A percentile compares a stretch with the other conserved stretches of the same genome.
These are phyloP conservation scores for Petrosia ficiformis DNA, from an alignment of 37 sponge, comb jelly and placozoan genomes.

Conservation along the genomic window DNA sequence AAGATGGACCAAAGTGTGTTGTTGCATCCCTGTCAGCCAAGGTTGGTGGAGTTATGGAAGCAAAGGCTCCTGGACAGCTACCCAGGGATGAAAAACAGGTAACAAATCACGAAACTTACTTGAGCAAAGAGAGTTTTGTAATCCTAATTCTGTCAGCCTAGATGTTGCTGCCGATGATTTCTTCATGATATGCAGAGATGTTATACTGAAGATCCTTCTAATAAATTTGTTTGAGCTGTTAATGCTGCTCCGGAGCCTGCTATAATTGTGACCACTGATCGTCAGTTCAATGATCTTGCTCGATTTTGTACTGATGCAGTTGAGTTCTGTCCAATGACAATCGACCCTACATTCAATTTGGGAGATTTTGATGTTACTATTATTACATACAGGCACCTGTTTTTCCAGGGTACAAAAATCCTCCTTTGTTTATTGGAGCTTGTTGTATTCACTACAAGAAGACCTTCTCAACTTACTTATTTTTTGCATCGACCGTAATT, in stretches of 20 bases:
- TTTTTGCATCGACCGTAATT: constrained; percentile 59
- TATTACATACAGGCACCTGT: constrained; percentile 43
- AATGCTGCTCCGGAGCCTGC: constrained; percentile 57
- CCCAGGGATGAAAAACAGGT: constrained; percentile 54
- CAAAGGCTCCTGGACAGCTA: constrained; percentile 42
- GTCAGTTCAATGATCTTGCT: constrained; percentile 36
- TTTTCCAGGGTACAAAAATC: constrained; percentile 21
- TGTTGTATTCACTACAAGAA: constrained; percentile 20
- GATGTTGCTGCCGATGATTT: constrained; percentile 17
- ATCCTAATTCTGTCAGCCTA: too few relatives aligned
- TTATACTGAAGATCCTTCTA: constrained; percentile 22
- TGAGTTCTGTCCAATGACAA: constrained; percentile 40
- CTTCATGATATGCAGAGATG: constrained; percentile 44
- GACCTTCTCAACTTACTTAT: constrained; percentile 45
- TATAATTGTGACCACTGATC: constrained; percentile 40
- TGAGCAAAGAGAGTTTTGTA: too few relatives aligned
- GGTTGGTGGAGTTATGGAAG: constrained; percentile 32
- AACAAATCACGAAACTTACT: constrained; percentile 1
- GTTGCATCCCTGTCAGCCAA: too few relatives aligned
- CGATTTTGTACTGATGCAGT: constrained; percentile 37
- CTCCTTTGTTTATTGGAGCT: constrained; percentile 39
- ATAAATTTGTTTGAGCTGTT: constrained; percentile 34
- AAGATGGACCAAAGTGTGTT: too few relatives aligned
- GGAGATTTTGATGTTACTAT: constrained; percentile 61
- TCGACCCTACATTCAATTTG: constrained; percentile 50